Conservation (phyloP, 1,140 invertebrate species). For the Trachymyrmex cornetzi region DNA sequence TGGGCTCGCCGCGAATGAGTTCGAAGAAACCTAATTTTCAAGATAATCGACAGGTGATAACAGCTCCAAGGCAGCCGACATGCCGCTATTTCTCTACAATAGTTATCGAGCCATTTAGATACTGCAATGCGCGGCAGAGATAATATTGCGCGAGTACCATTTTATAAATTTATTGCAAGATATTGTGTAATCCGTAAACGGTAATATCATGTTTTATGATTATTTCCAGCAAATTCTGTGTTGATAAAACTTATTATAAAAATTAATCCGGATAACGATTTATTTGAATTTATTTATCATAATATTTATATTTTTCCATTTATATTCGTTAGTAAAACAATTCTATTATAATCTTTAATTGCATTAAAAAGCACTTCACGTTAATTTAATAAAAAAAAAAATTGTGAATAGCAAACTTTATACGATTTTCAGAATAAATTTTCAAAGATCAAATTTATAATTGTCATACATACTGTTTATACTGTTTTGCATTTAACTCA, state of each 20-base stretch:
- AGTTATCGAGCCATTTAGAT: neutral
- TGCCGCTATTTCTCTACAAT: neutral
- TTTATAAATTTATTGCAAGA: neutral
- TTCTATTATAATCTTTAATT: neutral
- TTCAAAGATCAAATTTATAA: neutral
- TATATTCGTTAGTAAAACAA: neutral
- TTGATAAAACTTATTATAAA: neutral
- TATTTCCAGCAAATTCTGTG: neutral
- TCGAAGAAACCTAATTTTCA: constrained; percentile 50
- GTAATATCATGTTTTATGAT: neutral
- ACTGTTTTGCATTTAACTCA: neutral
- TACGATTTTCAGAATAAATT: neutral
- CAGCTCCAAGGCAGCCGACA: constrained; percentile 18
- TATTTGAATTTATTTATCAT: neutral
- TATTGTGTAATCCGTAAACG: neutral
- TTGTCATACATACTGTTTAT: neutral
- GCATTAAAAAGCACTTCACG: neutral
- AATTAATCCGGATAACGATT: neutral
- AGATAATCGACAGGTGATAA: constrained; percentile 59
- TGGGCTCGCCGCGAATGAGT: neutral
- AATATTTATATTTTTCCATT: constrained; percentile 6
- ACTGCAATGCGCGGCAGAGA: constrained; percentile 3
- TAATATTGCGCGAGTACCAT: neutral
- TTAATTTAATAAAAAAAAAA: constrained; percentile 10
- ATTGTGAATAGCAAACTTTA: neutral